These are phyloP conservation scores for Cassiopea andromeda DNA, from an alignment of 30 jellyfish, hydroid and myxozoan genomes.

Conservation along the genomic window DNA sequence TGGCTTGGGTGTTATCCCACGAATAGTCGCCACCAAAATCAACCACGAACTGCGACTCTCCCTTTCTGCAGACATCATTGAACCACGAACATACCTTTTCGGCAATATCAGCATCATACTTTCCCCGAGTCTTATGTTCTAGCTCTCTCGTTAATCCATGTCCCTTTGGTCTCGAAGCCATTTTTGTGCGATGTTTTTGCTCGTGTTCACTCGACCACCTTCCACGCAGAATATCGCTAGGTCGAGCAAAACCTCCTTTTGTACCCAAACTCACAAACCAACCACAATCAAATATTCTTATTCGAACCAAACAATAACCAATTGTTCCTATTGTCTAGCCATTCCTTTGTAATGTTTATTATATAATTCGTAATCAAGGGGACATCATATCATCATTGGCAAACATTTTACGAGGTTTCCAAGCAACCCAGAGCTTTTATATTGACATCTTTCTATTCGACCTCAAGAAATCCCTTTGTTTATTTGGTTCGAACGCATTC, in stretches of 20 bases:
- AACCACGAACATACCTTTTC: constrained; percentile 43
- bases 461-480: too few species aligned
- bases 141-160: constrained; percentile 53
- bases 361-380: not conserved
- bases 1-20: constrained; percentile 32
- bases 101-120: constrained; percentile 25
- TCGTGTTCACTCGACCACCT: not conserved
- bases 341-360: not conserved
- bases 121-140: constrained; percentile 29
- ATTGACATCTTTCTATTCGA: too few species aligned
- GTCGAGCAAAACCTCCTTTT: not conserved
- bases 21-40: constrained; percentile 33
- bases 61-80: constrained; percentile 43
- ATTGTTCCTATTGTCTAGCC: not conserved
- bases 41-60: constrained; percentile 35
- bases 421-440: not conserved
- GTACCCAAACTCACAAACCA: not conserved
- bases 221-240: not conserved
- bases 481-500: too few species aligned
- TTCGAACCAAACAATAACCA: not conserved
- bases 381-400: not conserved
- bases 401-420: not conserved
- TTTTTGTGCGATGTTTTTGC: not conserved
- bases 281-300: not conserved
- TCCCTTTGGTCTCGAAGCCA: constrained; percentile 52